These are phyloP conservation scores for Ephestia elutella DNA, from an alignment of 1,140 invertebrate species.

Conservation along the genomic window DNA sequence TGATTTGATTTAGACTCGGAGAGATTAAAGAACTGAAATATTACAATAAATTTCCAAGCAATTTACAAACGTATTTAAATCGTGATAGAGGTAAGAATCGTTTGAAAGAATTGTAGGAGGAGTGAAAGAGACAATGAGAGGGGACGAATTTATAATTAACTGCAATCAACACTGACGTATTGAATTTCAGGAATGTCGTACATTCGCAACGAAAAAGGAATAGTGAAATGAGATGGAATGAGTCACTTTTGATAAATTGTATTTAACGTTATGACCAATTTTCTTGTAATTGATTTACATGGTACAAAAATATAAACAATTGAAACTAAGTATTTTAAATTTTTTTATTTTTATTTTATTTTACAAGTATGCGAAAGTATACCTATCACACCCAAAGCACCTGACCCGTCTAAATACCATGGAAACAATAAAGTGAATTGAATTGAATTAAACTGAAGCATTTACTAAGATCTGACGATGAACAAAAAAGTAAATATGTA, in stretches of 20 bases:
- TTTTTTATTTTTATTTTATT: no score
- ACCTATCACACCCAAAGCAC: no score
- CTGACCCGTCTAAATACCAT: no score
- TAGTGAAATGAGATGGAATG: neutral
- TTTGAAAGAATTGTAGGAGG: slow-evolving; percentile 20
- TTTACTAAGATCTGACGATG: no score
- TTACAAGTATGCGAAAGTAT: no score
- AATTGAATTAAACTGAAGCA: no score
- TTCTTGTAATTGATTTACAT: neutral
- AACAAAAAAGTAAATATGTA: no score
- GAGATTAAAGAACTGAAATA: slow-evolving; percentile 53
- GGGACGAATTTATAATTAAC: slow-evolving; percentile 73
- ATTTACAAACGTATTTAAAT: slow-evolving; percentile 24
- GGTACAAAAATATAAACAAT: no score
- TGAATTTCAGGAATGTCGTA: slow-evolving; percentile 64
- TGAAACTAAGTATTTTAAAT: no score
- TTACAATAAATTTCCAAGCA: slow-evolving; percentile 11
- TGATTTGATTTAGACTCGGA: slow-evolving; percentile 58
- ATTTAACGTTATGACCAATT: neutral
- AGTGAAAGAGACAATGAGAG: slow-evolving; percentile 63
- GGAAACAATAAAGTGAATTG: no score
- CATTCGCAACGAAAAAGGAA: slow-evolving; percentile 25
- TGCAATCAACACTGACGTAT: slow-evolving; percentile 73
- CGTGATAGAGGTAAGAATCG: slow-evolving; percentile 11
- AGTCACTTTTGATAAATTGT: no score